Conservation (phyloP, 2,888 invertebrate species). For the Archaeoteleia sp. region DNA sequence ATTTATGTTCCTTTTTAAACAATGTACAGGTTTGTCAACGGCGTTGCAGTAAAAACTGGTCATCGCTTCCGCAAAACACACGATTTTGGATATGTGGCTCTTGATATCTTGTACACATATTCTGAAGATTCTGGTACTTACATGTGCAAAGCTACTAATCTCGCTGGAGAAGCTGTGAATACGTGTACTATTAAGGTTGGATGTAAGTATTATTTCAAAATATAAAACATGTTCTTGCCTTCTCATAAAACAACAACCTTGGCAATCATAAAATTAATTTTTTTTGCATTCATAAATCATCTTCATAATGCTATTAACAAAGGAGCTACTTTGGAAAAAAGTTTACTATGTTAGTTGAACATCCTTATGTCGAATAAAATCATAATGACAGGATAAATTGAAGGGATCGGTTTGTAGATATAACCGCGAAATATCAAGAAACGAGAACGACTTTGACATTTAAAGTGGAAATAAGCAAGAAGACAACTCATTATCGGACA, state of each 20-base stretch:
- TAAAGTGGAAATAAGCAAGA: constrained; percentile 41
- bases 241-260: constrained; percentile 97
- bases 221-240: constrained; percentile 89
- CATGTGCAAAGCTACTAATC: constrained; percentile 96
- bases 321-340: no score
- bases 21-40: constrained; percentile 84
- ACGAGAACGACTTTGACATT: constrained; percentile 44
- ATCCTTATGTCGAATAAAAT: background rate
- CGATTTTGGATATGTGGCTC: constrained; percentile 97
- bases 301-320: background rate
- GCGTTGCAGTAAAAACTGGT: constrained; percentile 90
- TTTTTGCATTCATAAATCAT: background rate
- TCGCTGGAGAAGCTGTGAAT: constrained; percentile 95
- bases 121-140: constrained; percentile 98
- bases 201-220: constrained; percentile 77
- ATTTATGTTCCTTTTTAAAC: constrained; percentile 9
- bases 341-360: background rate
- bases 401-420: constrained; percentile 45
- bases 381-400: constrained; percentile 27
- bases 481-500: constrained; percentile 18
- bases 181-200: constrained; percentile 91
- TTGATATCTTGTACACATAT: constrained; percentile 97
- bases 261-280: constrained; percentile 80
- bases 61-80: constrained; percentile 97
- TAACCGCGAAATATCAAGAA: constrained; percentile 35